A percentile compares a stretch with the other conserved stretches of the same genome.
These are phyloP conservation scores for Catamblyrhynchus diadema DNA, from an alignment of 2,797 vertebrate species.

Conservation along the genomic window DNA sequence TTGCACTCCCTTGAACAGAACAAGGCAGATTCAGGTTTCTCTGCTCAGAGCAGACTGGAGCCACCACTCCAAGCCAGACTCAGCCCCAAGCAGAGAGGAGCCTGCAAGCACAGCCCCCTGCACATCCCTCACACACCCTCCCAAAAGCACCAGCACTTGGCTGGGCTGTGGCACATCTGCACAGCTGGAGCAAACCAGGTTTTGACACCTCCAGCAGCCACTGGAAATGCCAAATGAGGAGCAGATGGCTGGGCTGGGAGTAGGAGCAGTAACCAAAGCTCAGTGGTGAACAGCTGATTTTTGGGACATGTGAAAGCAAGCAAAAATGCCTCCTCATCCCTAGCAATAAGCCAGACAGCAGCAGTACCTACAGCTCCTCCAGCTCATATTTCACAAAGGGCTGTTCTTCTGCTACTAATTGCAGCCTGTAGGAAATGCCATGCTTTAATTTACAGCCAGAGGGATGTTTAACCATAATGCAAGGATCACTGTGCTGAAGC, in stretches of 20 bases:
- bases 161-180: not conserved
- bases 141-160: not conserved
- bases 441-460: not conserved
- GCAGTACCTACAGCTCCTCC: not conserved
- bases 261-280: not conserved
- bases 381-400: not conserved
- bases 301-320: not conserved
- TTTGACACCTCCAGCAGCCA: not conserved
- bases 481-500: not conserved
- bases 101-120: not conserved
- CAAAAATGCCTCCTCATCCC: not conserved
- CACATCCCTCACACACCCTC: fast-evolving
- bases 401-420: not conserved
- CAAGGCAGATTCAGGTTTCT: not conserved
- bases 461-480: not conserved
- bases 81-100: not conserved
- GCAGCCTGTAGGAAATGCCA: not conserved
- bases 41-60: not conserved
- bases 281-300: not conserved
- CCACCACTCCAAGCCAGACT: not conserved
- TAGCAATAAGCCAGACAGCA: not conserved
- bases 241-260: not conserved
- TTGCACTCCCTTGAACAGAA: not conserved
- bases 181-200: not conserved
- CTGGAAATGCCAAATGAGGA: not conserved